phyloP scores from a whole-genome alignment of 2,113 vertebrate genomes.

The Brachyhypopomus occidentalis region DNA sequence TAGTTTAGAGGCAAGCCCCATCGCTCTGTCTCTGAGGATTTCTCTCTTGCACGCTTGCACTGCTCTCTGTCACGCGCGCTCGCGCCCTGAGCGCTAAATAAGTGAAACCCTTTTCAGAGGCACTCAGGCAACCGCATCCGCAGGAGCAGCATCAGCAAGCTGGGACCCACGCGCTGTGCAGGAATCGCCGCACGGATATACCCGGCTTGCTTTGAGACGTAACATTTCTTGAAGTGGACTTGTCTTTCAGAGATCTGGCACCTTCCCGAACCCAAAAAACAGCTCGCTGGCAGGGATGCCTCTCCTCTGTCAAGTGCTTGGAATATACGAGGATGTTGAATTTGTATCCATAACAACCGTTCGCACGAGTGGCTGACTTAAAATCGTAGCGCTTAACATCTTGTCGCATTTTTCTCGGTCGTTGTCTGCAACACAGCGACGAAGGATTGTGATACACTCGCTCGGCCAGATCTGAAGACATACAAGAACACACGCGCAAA shows the following conservation, averaged over 20 bases:
- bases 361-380: constrained; percentile 45
- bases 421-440: constrained; percentile 36
- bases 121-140: constrained; percentile 61
- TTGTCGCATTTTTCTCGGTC: not conserved
- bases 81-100: constrained; percentile 61
- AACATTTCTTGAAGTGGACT: constrained; percentile 29
- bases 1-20: no score
- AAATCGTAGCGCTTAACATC: constrained; percentile 31
- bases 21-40: no score
- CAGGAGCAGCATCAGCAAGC: constrained; percentile 60
- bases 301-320: constrained; percentile 62
- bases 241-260: constrained; percentile 1
- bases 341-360: constrained; percentile 64
- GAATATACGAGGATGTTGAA: constrained; percentile 72
- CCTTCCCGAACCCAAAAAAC: no score
- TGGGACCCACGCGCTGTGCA: no score
- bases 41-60: constrained; percentile 65
- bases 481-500: no score
- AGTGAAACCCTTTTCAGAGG: constrained; percentile 56
- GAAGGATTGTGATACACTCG: constrained; percentile 51
- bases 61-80: constrained; percentile 20
- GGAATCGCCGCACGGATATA: constrained; percentile 53
- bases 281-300: constrained; percentile 59
- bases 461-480: constrained; percentile 46
- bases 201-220: constrained; percentile 50